phyloP scores from a whole-genome alignment of 2,888 invertebrate species.

The Syrphus vitripennis region DNA sequence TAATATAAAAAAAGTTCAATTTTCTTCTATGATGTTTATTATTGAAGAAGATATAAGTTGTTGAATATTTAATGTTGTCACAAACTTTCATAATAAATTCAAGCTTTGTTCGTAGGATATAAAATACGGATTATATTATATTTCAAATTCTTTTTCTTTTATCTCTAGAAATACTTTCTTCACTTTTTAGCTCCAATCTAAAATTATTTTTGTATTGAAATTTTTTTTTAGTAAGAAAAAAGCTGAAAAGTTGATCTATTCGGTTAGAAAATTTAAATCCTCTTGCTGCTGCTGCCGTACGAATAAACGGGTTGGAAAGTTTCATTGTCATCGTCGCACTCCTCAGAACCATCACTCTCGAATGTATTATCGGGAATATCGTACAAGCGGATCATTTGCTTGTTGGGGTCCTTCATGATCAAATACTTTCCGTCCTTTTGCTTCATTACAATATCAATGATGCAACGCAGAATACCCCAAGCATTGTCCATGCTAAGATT shows the following conservation, averaged over 20 bases:
- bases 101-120: slow-evolving; percentile 52
- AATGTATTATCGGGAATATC: slow-evolving; percentile 99
- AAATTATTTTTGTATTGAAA: slow-evolving; percentile 23
- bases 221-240: slow-evolving; percentile 30
- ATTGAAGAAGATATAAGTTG: slow-evolving; percentile 56
- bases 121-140: slow-evolving; percentile 8
- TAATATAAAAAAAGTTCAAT: not conserved
- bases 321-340: slow-evolving; percentile 80
- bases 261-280: slow-evolving; percentile 46
- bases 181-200: slow-evolving; percentile 5
- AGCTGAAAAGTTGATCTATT: not conserved
- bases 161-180: slow-evolving; percentile 28
- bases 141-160: slow-evolving; percentile 14
- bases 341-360: slow-evolving; percentile 96
- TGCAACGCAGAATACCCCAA: slow-evolving; percentile 98
- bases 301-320: slow-evolving; percentile 80
- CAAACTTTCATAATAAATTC: slow-evolving; percentile 46
- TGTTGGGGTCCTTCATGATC: slow-evolving; percentile 99
- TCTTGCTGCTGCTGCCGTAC: slow-evolving; percentile 70
- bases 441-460: slow-evolving; percentile 98
- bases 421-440: slow-evolving; percentile 98
- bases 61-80: slow-evolving; percentile 56
- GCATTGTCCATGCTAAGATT: slow-evolving; percentile 99
- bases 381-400: slow-evolving; percentile 98
- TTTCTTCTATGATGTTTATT: slow-evolving; percentile 62